Evolutionary conservation across 2,888 invertebrate species (phyloP).

Genomic region (Elmis aenea): DNA sequence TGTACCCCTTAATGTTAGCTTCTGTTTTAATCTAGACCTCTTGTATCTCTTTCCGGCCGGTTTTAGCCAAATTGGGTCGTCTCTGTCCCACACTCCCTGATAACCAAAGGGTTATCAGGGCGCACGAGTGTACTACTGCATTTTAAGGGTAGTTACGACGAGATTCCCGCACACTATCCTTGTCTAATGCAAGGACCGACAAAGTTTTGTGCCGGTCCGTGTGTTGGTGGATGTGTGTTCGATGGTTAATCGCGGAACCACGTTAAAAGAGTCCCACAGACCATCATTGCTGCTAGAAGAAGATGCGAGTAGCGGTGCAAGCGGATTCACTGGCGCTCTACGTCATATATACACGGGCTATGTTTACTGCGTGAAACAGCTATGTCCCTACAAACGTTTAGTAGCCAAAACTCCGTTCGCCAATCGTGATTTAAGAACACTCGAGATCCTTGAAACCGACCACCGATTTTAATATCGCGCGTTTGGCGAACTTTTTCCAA

Average conservation of each 20-base stretch:
- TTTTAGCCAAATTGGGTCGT: conserved; percentile 17
- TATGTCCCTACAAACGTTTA: conserved; percentile 40
- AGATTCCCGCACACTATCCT: conserved; percentile 9
- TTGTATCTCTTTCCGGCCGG: conserved; percentile 35
- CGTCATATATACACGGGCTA: conserved; percentile 34
- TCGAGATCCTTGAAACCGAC: conserved; percentile 19
- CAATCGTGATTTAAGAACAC: conserved; percentile 32
- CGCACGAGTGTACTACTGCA: conserved; percentile 43
- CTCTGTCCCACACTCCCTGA: conserved; percentile 37
- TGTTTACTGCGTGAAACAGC: conserved; percentile 40
- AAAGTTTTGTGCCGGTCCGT: conserved; percentile 21
- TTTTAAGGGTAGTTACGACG: conserved; percentile 38
- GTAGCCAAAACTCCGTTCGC: conserved; percentile 39
- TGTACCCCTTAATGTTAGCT: conserved; percentile 46
- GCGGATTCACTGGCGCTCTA: conserved; percentile 30
- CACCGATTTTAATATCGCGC: not conserved
- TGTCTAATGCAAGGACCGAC: not conserved
- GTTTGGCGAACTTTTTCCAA: conserved; percentile 6
- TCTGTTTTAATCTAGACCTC: conserved; percentile 46
- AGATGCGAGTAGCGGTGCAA: conserved; percentile 35
- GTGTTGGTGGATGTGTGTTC: conserved; percentile 27
- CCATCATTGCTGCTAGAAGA: conserved; percentile 39
- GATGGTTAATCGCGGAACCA: conserved; percentile 44
- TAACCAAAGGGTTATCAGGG: conserved; percentile 50
- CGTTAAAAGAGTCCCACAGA: conserved; percentile 23